Conservation (phyloP, 2,888 invertebrate genomes). For the Aelia acuminata region DNA sequence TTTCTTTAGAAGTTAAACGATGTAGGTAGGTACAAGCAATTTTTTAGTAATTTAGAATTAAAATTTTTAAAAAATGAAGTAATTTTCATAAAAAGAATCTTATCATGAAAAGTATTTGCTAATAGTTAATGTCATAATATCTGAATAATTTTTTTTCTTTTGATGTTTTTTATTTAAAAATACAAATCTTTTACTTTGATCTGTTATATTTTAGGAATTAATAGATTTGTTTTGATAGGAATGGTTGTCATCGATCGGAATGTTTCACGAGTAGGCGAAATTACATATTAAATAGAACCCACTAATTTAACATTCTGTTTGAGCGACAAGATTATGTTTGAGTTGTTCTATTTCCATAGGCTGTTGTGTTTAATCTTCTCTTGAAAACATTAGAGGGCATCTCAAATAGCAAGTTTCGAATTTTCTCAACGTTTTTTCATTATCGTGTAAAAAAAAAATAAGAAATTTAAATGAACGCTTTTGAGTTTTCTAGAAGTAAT, state of each 20-base stretch:
- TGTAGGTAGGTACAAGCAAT: too few relatives aligned
- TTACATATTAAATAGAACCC: not conserved
- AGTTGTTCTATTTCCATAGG: not conserved
- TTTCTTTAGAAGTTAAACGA: too few relatives aligned
- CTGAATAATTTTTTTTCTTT: too few relatives aligned
- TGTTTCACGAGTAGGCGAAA: not conserved
- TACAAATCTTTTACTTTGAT: too few relatives aligned
- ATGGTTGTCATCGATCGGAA: not conserved
- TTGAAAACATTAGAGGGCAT: not conserved
- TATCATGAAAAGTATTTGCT: too few relatives aligned
- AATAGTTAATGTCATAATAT: too few relatives aligned
- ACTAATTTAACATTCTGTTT: slow-evolving; percentile 12
- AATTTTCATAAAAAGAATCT: too few relatives aligned
- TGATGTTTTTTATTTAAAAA: too few relatives aligned
- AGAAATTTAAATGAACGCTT: not conserved
- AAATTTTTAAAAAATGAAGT: too few relatives aligned
- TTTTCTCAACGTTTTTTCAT: not conserved
- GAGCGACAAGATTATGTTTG: not conserved
- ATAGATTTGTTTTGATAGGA: too few relatives aligned
- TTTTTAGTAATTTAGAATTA: too few relatives aligned
- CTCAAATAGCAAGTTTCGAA: not conserved
- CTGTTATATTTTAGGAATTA: too few relatives aligned
- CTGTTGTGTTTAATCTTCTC: not conserved
- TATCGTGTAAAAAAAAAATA: not conserved
- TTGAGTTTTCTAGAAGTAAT: not conserved